Evolutionary conservation across 2,113 vertebrate species (phyloP).

Genomic region (Uropsilus gracilis): DNA sequence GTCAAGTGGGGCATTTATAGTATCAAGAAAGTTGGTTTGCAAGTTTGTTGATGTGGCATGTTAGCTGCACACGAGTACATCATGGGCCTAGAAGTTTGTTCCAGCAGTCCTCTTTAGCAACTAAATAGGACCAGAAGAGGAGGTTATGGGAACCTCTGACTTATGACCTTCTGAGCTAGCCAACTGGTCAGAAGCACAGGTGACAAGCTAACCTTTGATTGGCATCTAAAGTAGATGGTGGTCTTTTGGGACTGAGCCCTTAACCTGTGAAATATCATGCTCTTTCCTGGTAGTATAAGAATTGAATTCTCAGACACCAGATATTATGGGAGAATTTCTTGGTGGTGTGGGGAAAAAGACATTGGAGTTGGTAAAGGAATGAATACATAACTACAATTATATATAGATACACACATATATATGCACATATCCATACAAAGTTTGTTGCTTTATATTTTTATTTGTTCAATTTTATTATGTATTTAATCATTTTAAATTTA

Average conservation of each 20-base stretch:
- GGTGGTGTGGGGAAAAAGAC: not conserved
- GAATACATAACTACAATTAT: no score
- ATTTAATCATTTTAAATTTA: slow-evolving; percentile 34
- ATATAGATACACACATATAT: no score
- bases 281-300: not conserved
- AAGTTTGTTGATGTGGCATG: no score
- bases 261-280: not conserved
- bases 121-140: not conserved
- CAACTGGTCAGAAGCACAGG: not conserved
- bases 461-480: slow-evolving; percentile 29
- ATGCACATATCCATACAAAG: no score
- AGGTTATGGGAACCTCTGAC: not conserved
- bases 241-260: not conserved
- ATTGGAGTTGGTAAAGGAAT: not conserved
- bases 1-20: not conserved
- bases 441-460: not conserved
- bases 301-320: not conserved
- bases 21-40: not conserved
- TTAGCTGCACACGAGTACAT: not conserved
- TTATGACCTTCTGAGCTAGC: not conserved
- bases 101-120: not conserved
- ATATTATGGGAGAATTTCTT: not conserved
- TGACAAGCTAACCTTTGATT: not conserved
- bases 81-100: not conserved
- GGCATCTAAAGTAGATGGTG: not conserved